Evolutionary conservation across 2,113 vertebrate species (phyloP).

Genomic region (Tragelaphus strepsiceros): DNA sequence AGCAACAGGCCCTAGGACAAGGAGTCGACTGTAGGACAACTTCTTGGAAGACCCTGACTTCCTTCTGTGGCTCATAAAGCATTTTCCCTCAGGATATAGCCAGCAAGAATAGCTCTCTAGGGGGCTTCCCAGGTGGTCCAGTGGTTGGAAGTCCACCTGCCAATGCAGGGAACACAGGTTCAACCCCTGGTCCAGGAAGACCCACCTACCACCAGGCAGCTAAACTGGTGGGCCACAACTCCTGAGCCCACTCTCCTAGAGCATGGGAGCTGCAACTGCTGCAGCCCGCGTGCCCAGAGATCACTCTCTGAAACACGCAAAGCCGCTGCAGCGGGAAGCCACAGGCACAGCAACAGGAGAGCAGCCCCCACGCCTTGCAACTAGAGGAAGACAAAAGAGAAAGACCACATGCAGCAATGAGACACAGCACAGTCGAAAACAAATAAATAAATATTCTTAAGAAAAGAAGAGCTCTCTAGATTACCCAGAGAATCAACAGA

Average conservation of each 20-base stretch:
- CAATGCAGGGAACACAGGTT: background rate
- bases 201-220: background rate
- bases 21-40: background rate
- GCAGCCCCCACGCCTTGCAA: rapidly evolving
- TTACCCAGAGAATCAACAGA: background rate
- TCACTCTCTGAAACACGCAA: background rate
- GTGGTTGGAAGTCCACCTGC: background rate
- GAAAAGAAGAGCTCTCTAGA: background rate
- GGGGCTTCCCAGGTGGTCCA: background rate
- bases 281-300: background rate
- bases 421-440: background rate
- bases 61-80: background rate
- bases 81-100: background rate
- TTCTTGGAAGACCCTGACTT: background rate
- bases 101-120: background rate
- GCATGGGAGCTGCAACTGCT: background rate
- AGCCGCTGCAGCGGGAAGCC: rapidly evolving
- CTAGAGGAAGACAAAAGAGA: background rate
- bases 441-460: background rate
- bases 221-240: background rate
- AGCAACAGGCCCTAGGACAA: background rate
- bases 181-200: background rate
- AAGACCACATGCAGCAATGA: background rate
- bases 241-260: background rate
- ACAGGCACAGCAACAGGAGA: background rate